phyloP scores from a whole-genome alignment of 2,888 invertebrate species.

The Laothoe populi region DNA sequence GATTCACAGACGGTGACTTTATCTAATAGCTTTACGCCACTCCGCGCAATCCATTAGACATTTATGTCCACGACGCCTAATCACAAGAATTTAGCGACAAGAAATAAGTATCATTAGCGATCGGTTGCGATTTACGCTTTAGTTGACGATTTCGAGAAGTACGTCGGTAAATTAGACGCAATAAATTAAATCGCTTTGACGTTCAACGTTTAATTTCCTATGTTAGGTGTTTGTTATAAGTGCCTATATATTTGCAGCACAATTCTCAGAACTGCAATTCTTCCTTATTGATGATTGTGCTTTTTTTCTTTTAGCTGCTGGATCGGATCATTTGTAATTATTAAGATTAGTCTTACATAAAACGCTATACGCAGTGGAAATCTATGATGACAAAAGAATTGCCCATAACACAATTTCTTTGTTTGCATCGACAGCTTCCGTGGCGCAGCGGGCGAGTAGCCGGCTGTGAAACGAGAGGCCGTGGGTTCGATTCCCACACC shows the following conservation, averaged over 20 bases:
- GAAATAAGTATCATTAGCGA: slow-evolving; percentile 47
- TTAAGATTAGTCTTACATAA: not conserved
- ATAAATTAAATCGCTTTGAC: slow-evolving; percentile 35
- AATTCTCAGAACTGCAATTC: not conserved
- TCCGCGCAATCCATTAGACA: slow-evolving; percentile 40
- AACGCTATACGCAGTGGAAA: not conserved
- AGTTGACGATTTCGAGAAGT: slow-evolving; percentile 44
- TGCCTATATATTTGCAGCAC: slow-evolving; percentile 32
- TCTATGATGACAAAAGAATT: not conserved
- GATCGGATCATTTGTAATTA: not conserved
- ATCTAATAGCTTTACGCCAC: slow-evolving; percentile 32
- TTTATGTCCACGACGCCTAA: slow-evolving; percentile 47
- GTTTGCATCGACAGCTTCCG: no score
- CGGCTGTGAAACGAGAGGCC: no score
- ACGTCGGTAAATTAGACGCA: slow-evolving; percentile 44
- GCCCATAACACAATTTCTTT: slow-evolving; percentile 3
- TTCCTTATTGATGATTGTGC: slow-evolving; percentile 1
- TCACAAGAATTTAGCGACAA: slow-evolving; percentile 48
- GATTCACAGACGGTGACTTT: slow-evolving; percentile 24
- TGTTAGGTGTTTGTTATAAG: slow-evolving; percentile 55
- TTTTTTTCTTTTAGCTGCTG: not conserved
- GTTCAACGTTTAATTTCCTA: slow-evolving; percentile 28
- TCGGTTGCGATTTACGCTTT: slow-evolving; percentile 46
- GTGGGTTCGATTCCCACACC: no score
- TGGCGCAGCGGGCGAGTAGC: no score